Conservation (phyloP, 2,888 invertebrate genomes). For the Lithophane socia region DNA sequence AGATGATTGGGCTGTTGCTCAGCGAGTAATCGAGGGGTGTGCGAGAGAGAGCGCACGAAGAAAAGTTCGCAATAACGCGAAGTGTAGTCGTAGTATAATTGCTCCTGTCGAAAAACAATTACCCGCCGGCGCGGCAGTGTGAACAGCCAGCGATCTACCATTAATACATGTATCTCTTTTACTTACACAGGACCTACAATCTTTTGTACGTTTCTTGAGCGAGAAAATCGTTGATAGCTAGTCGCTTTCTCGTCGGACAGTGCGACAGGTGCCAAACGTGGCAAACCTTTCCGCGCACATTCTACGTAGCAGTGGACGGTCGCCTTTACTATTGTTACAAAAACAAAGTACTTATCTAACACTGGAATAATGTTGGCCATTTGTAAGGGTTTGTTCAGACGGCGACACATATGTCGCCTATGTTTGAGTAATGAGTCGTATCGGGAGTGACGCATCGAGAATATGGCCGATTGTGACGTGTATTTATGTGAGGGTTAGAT, state of each 20-base stretch:
- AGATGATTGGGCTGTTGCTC: too few relatives aligned
- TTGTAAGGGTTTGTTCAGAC: conserved; percentile 50
- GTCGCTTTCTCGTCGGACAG: neutral
- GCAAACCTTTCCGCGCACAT: neutral
- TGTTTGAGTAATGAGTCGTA: conserved; percentile 51
- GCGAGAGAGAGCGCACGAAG: too few relatives aligned
- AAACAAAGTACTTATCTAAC: conserved; percentile 59
- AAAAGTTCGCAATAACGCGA: too few relatives aligned
- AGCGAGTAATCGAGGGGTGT: too few relatives aligned
- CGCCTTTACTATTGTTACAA: conserved; percentile 30
- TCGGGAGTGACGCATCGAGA: conserved; percentile 51
- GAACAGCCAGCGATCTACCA: neutral
- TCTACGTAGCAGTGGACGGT: neutral
- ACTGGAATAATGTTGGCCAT: conserved; percentile 48
- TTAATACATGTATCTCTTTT: neutral
- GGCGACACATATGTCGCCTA: conserved; percentile 46
- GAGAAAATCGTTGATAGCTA: neutral
- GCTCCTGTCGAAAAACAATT: neutral
- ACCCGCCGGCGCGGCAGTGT: neutral
- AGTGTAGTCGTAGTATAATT: too few relatives aligned
- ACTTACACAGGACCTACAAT: neutral
- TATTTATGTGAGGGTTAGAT: conserved; percentile 34
- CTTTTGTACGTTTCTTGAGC: neutral
- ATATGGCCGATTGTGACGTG: conserved; percentile 28
- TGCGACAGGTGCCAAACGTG: neutral